Conservation (phyloP, 2,113 vertebrate species). For the Elgaria multicarinata region DNA sequence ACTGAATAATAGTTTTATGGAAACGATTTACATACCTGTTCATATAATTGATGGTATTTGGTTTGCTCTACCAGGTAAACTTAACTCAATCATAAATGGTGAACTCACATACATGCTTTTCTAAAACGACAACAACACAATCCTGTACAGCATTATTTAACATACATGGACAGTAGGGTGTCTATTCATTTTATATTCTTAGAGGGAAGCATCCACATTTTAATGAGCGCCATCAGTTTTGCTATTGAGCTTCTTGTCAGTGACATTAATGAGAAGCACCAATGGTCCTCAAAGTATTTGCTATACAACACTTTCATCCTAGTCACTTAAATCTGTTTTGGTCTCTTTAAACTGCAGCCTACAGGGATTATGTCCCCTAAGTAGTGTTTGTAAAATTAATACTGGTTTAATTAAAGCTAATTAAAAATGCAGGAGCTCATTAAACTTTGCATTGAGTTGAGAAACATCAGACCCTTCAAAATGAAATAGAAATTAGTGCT, state of each 20-base stretch:
- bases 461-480: constrained; percentile 14
- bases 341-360: constrained; percentile 36
- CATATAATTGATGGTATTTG: not conserved
- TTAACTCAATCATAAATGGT: not conserved
- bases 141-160: not conserved
- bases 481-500: constrained; percentile 13
- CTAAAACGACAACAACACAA: not conserved
- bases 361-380: constrained; percentile 37
- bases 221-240: not conserved
- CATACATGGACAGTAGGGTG: not conserved
- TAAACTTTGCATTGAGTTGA: constrained; percentile 7
- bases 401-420: constrained; percentile 40
- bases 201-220: not conserved
- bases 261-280: not conserved
- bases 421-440: constrained; percentile 35
- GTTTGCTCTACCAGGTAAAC: not conserved
- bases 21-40: not conserved
- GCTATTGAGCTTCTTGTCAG: not conserved
- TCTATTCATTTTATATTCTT: not conserved
- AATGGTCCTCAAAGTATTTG: not conserved
- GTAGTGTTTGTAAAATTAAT: constrained; percentile 49
- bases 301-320: constrained; percentile 23
- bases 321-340: constrained; percentile 27
- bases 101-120: not conserved
- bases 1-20: not conserved